Percentiles rank a stretch among this genome's conserved stretches.
Evolutionary conservation across 2,113 vertebrate genomes (phyloP).

Genomic region (Eidolon helvum): DNA sequence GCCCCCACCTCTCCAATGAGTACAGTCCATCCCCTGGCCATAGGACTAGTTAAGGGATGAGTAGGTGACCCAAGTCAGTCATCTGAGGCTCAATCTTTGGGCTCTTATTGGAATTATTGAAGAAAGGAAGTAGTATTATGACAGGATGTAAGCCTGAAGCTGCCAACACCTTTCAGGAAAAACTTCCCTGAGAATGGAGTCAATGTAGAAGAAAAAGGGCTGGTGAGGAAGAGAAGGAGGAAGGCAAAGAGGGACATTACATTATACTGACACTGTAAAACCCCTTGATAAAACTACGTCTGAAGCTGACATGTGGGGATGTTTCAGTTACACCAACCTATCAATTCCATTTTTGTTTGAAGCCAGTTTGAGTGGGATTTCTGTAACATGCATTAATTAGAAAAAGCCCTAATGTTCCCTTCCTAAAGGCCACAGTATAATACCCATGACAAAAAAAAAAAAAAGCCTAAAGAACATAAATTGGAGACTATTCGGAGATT

Average conservation of each 20-base stretch:
- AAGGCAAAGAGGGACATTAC: background rate
- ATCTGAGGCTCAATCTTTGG: background rate
- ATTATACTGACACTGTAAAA: background rate
- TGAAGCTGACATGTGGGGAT: background rate
- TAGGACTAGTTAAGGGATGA: background rate
- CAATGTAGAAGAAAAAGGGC: background rate
- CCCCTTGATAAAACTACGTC: background rate
- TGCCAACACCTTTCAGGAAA: background rate
- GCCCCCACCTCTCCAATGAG: background rate
- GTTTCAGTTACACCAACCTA: background rate
- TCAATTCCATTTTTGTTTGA: background rate
- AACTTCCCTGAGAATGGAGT: background rate
- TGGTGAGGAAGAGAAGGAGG: background rate
- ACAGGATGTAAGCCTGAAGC: background rate
- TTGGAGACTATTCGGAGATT: background rate
- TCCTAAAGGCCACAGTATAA: background rate
- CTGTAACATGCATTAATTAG: background rate
- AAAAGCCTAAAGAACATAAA: background rate
- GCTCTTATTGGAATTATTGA: background rate
- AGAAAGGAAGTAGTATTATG: background rate
- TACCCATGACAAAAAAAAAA: background rate
- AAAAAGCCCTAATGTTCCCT: background rate
- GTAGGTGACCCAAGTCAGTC: background rate
- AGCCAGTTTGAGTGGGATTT: background rate
- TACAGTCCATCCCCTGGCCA: background rate